These are phyloP conservation scores for Araneus ventricosus DNA, from an alignment of 1,140 invertebrate species.

Conservation along the genomic window DNA sequence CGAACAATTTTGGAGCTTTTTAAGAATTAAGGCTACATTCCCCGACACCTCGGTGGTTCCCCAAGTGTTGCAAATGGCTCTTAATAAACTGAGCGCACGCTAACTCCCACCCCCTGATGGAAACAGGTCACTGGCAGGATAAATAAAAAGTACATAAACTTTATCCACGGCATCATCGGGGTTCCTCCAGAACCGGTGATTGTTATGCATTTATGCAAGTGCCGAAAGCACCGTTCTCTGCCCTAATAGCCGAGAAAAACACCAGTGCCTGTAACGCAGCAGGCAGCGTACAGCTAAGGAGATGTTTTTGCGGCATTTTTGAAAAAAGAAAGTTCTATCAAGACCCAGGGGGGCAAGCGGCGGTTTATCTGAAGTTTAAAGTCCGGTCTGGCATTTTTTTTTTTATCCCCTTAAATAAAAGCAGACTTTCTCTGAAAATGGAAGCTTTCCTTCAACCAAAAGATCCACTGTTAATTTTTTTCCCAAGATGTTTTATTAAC, in stretches of 20 bases:
- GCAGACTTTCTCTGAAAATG: not conserved
- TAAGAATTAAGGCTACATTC: too few relatives aligned
- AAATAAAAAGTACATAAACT: not conserved
- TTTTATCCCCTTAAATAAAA: not conserved
- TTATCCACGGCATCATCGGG: not conserved
- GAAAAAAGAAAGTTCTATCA: not conserved
- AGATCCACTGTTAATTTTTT: not conserved
- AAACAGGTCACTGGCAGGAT: not conserved
- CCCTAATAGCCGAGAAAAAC: conserved; percentile 20
- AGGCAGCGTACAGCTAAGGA: not conserved
- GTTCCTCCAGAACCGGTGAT: not conserved
- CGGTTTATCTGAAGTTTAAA: conserved; percentile 5
- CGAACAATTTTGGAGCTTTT: too few relatives aligned
- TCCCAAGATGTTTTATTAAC: too few relatives aligned
- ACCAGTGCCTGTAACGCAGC: not conserved
- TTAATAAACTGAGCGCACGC: not conserved
- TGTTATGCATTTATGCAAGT: conserved; percentile 11
- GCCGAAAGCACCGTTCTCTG: not conserved
- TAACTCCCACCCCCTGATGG: not conserved
- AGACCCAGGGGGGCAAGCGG: not conserved
- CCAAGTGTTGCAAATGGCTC: not conserved
- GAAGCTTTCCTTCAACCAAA: not conserved
- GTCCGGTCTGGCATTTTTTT: not conserved
- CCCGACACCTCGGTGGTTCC: too few relatives aligned
- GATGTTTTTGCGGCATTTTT: conserved; percentile 20